A percentile compares a stretch with the other conserved stretches of the same genome.
These are phyloP conservation scores for Metacarcinus magister DNA, from an alignment of 2,888 invertebrate genomes.

Conservation along the genomic window DNA sequence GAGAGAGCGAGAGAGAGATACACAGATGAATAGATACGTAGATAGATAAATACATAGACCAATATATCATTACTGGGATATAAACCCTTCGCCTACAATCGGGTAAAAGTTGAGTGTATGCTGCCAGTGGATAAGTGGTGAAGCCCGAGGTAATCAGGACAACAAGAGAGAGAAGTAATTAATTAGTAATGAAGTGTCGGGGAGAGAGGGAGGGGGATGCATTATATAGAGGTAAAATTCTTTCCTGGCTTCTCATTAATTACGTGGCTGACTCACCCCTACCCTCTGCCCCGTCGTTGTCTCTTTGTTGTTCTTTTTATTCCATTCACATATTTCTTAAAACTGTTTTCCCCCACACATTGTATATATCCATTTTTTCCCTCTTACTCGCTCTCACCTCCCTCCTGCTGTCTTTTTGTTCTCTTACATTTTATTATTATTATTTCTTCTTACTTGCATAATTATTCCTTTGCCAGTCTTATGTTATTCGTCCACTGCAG, in stretches of 20 bases:
- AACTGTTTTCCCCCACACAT: neutral
- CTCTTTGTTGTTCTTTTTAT: neutral
- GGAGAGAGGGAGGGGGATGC: constrained; percentile 27
- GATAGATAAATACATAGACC: neutral
- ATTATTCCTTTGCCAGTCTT: neutral
- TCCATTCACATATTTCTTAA: neutral
- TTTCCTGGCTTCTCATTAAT: constrained; percentile 51
- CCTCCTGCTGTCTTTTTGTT: neutral
- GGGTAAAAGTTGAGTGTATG: neutral
- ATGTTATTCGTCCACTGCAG: neutral
- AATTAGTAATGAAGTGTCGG: constrained; percentile 45
- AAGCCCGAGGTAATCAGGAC: constrained; percentile 39
- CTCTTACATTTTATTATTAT: neutral
- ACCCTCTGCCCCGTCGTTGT: neutral
- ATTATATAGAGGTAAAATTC: constrained; percentile 37
- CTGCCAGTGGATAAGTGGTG: constrained; percentile 21
- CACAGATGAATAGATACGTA: neutral
- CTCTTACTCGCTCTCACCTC: neutral
- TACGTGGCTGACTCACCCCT: constrained; percentile 32
- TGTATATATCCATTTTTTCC: neutral
- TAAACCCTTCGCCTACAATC: neutral
- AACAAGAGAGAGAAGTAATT: constrained; percentile 45
- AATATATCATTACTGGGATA: neutral
- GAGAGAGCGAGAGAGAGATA: constrained; percentile 1
- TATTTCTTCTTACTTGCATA: neutral